Percentiles rank a stretch among this genome's conserved stretches.
Conservation (phyloP, 2,888 invertebrate genomes). For the Troglohyphantes excavatus region DNA sequence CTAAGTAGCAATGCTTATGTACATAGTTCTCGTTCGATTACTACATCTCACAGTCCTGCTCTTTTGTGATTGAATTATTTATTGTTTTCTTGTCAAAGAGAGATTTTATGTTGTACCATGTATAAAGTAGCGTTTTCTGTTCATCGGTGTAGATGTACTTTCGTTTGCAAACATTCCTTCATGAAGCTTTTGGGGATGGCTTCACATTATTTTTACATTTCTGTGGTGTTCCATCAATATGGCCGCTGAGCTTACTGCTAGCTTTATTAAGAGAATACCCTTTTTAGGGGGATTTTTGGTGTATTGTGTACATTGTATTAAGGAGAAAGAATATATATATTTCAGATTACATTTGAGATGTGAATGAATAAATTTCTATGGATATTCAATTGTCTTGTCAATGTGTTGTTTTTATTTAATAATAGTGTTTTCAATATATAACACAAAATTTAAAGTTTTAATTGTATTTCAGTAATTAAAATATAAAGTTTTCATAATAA, state of each 20-base stretch:
- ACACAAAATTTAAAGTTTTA: too few species aligned
- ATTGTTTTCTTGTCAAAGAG: constrained; percentile 37
- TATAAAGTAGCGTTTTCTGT: constrained; percentile 47
- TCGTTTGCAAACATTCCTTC: constrained; percentile 69
- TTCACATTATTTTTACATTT: constrained; percentile 50
- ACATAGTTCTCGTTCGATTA: not conserved
- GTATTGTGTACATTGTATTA: constrained; percentile 58
- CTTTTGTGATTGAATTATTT: constrained; percentile 62
- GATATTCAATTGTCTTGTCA: constrained; percentile 26
- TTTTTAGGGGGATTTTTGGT: constrained; percentile 26
- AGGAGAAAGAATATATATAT: constrained; percentile 54
- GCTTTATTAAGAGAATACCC: constrained; percentile 20
- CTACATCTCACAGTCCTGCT: constrained; percentile 37
- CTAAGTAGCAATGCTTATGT: too few species aligned
- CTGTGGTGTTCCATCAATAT: constrained; percentile 55
- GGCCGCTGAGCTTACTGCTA: constrained; percentile 63
- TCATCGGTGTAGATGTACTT: constrained; percentile 55
- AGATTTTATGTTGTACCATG: constrained; percentile 49
- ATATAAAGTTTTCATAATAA: too few species aligned
- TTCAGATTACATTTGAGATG: constrained; percentile 69
- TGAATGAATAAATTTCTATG: constrained; percentile 75
- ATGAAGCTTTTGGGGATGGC: constrained; percentile 34
- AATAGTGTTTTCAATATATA: too few species aligned
- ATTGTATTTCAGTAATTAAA: too few species aligned
- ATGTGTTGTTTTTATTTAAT: not conserved